These are phyloP conservation scores for Ptychobarbus kaznakovi DNA, from an alignment of 2,797 vertebrate species.

Conservation along the genomic window DNA sequence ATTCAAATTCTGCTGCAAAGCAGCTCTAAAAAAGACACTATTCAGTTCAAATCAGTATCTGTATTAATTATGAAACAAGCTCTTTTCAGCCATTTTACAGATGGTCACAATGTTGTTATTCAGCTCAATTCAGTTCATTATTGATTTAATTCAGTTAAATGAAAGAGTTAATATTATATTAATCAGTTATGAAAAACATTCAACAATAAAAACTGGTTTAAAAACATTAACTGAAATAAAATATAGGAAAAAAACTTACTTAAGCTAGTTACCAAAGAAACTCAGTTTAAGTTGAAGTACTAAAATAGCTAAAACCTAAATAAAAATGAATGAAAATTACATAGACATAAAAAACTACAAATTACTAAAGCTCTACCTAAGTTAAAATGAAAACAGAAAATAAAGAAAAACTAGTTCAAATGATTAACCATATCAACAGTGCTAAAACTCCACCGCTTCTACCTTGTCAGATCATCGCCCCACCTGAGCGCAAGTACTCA, in stretches of 20 bases:
- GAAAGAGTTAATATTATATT: background rate
- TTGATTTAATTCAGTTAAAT: background rate
- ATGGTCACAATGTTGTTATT: background rate
- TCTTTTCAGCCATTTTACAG: background rate
- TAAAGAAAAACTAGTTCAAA: background rate
- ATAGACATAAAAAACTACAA: background rate
- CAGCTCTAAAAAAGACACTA: background rate
- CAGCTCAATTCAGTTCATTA: background rate
- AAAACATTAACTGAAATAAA: background rate
- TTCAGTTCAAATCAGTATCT: background rate
- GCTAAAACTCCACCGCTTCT: background rate
- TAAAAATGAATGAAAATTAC: background rate
- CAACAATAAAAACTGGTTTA: background rate
- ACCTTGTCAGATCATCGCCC: constrained; percentile 90
- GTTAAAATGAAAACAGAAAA: background rate
- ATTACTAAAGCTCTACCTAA: background rate
- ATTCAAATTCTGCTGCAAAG: too few relatives aligned
- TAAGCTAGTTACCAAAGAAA: background rate
- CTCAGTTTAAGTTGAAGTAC: background rate
- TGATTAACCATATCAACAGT: background rate
- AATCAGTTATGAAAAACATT: too few relatives aligned
- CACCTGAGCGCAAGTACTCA: constrained; percentile 96
- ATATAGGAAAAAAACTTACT: background rate
- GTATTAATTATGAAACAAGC: background rate
- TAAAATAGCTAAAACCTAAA: background rate